A percentile compares a stretch with the other conserved stretches of the same genome.
Conservation (phyloP, 2,113 vertebrate species). For the Nerophis lumbriciformis region DNA sequence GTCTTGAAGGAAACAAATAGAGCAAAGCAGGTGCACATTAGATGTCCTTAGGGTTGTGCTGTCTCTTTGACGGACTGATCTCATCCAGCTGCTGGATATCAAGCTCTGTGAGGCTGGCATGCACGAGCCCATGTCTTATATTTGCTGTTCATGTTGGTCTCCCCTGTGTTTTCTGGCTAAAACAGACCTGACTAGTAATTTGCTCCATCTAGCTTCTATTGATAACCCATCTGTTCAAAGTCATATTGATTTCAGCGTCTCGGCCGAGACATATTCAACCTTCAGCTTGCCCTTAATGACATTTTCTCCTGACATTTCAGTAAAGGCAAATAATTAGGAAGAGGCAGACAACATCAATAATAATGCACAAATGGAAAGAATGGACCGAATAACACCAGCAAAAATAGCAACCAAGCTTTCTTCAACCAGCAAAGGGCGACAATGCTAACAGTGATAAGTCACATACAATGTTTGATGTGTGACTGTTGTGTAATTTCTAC, state of each 20-base stretch:
- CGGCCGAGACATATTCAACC: slow-evolving; percentile 53
- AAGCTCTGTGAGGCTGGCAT: slow-evolving; percentile 26
- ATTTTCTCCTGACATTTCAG: slow-evolving; percentile 57
- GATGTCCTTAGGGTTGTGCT: slow-evolving; percentile 1
- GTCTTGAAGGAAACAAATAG: slow-evolving; percentile 2
- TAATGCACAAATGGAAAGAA: slow-evolving; percentile 35
- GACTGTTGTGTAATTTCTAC: no score
- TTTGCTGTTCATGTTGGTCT: slow-evolving; percentile 5
- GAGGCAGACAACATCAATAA: slow-evolving; percentile 45
- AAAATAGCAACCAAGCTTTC: slow-evolving; percentile 19
- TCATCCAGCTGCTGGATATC: slow-evolving; percentile 4
- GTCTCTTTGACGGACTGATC: slow-evolving; percentile 11
- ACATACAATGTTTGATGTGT: no score
- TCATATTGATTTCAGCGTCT: slow-evolving; percentile 51
- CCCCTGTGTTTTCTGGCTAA: slow-evolving; percentile 22
- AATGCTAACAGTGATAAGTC: no score
- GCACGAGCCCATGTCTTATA: slow-evolving; percentile 13
- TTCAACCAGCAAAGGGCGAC: not conserved
- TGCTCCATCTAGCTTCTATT: slow-evolving; percentile 45
- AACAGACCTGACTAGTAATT: slow-evolving; percentile 32
- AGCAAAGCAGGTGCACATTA: slow-evolving; percentile 1
- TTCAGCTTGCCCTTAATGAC: slow-evolving; percentile 57
- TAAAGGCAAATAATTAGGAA: slow-evolving; percentile 38
- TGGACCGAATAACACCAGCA: slow-evolving; percentile 17
- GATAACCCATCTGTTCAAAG: slow-evolving; percentile 60